Evolutionary conservation across 2,888 invertebrate genomes (phyloP), one percentile per base, ranked within the genome.

Genomic region (Tiliacea aurago): DNA sequence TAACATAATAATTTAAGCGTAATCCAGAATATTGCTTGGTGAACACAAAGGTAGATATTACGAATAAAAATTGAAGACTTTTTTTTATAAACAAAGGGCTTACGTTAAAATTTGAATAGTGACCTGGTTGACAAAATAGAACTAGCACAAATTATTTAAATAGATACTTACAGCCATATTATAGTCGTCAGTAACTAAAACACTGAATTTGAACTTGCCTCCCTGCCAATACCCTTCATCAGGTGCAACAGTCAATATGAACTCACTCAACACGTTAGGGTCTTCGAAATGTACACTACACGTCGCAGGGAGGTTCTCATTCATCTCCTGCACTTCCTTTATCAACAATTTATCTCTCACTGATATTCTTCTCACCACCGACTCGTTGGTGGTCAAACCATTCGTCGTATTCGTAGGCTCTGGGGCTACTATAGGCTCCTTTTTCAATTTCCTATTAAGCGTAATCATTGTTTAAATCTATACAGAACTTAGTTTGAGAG

Each of bases 141-240:
- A 55, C 41, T 28, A 13, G 18, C 23, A 66, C 1, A 15, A 62
- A 33, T 47, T 0, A 55, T 51, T 37, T 1, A 9, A 53, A 56
- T 18, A 66, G 9, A 64, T 90, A 97, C 97, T 97, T 97, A 99
- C 99, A 93, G 98, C 98, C 98, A 99, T 99, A 95, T 99, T 99
- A 97, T 99, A 99, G 85, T 99, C 99, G 91, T 99, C 99, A 41
- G 99, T 98, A 75, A 99, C 98, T 90, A 97, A 97, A 86, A 99
- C 97, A 90, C 97, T 97, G 94, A 99, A 99, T 91, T 97, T 97
- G 95, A 99, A 99, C 86, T 97, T 97, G 51, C 99, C 99, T 72
- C 98, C 98, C 89, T 97, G 96, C 99, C 99, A 99, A 91, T 97
- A 98, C 0, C 99, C 99, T 94, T 99, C 98, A 85, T 98, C 98